Evolutionary conservation across 2,888 invertebrate genomes (phyloP), one percentile per base, ranked within the genome.

Genomic region (Lysandra coridon): DNA sequence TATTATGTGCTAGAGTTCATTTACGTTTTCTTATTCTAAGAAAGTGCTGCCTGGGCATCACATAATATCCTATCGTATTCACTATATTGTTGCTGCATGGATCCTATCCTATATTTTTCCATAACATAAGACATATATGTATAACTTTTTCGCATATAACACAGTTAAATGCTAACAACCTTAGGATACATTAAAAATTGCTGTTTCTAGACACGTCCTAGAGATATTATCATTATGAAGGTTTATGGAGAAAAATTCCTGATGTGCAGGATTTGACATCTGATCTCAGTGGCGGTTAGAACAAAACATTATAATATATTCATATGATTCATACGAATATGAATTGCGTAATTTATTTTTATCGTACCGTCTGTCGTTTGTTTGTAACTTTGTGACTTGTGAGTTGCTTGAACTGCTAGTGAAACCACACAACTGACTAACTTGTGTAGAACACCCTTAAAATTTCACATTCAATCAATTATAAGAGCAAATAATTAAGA

Each of bases 191-290:
- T 79, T 81, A 85, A 85, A 33, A 85, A 83, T 86, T 86, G 83
- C 83, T 83, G 82, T 87, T 87, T 87, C 89, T 86, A 87, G 85
- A 87, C 89, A 89, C 87, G 88, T 89, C 81, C 83, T 86, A 83
- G 83, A 88, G 90, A 91, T 90, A 87, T 83, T 81, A 83, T 90
- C 81, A 81, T 83, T 84, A 80, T 81, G 79, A 82, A 83, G 82
- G 81, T 81, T 84, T 83, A 84, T 81, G 82, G 82, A 79, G 83
- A 82, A 82, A 79, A 80, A 81, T 81, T 77, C 81, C 78, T 84
- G 83, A 82, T 82, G 81, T 80, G 81, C 80, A 83, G 82, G 84
- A 83, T 86, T 87, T 83, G 84, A 78, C 78, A 82, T 82, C 81
- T 80, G 85, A 85, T 86, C 84, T 83, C 88, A 87, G 87, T 87